Evolutionary conservation across 2,797 vertebrate genomes (phyloP).

Genomic region (Peromyscus eremicus): DNA sequence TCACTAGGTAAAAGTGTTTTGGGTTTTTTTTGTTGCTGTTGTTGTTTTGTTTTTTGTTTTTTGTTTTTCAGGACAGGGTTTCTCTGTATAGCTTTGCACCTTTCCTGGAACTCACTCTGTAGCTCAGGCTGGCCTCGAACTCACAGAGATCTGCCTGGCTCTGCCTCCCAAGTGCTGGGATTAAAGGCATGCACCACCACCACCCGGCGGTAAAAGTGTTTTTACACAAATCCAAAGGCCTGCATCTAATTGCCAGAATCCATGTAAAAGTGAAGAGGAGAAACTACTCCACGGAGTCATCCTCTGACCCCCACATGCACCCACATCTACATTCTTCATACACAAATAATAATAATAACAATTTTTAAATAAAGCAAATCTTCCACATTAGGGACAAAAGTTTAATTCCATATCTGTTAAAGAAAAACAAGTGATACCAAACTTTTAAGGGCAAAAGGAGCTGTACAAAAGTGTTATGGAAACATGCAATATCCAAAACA

Average conservation of each 20-base stretch:
- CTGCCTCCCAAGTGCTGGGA: no score
- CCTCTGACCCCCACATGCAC: background rate
- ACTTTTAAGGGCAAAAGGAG: background rate
- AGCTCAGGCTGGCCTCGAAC: no score
- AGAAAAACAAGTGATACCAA: background rate
- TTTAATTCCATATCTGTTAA: background rate
- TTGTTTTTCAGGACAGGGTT: no score
- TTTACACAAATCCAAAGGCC: background rate
- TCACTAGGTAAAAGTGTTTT: background rate
- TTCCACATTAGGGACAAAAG: background rate
- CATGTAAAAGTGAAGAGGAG: background rate
- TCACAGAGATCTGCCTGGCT: no score
- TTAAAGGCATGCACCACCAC: no score
- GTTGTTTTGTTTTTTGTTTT: no score
- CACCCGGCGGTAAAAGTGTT: no score
- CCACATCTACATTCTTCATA: background rate
- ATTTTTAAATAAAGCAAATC: background rate
- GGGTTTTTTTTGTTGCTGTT: no score
- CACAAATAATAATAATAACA: no score
- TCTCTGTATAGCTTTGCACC: no score
- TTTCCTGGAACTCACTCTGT: no score
- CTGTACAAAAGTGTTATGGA: background rate
- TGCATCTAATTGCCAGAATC: background rate
- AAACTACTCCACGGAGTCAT: no score
- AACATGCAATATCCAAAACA: background rate